A percentile compares a stretch with the other conserved stretches of the same genome.
phyloP scores from a whole-genome alignment of 2,888 invertebrate species.

The Drosophila formosana region DNA sequence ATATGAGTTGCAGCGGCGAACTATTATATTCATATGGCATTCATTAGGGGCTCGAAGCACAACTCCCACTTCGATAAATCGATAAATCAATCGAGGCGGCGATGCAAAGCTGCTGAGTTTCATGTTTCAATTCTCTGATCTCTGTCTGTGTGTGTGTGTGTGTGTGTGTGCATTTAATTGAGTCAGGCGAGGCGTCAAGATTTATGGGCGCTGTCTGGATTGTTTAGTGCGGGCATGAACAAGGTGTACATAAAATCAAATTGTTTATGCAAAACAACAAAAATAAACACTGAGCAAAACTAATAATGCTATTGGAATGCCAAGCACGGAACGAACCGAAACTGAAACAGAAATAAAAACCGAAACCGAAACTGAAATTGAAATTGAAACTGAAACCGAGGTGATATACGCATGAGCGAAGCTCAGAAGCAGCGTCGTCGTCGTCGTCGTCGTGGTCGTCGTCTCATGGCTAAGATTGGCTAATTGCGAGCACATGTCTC shows the following conservation, averaged over 20 bases:
- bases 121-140: constrained; percentile 1
- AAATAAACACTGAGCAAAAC: constrained; percentile 14
- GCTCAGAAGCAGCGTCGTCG: constrained; percentile 14
- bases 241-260: constrained; percentile 61
- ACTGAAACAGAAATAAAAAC: constrained; percentile 31
- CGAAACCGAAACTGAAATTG: constrained; percentile 17
- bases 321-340: constrained; percentile 54
- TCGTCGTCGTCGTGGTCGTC: constrained; percentile 15
- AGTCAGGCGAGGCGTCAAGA: constrained; percentile 62
- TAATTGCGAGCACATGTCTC: constrained; percentile 66
- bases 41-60: constrained; percentile 37
- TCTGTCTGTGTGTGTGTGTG: constrained; percentile 8
- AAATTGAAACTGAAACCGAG: constrained; percentile 22
- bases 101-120: constrained; percentile 50
- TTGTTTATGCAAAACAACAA: constrained; percentile 71
- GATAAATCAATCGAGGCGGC: constrained; percentile 54
- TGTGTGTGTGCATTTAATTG: constrained; percentile 39
- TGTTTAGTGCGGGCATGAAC: constrained; percentile 40
- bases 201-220: constrained; percentile 59
- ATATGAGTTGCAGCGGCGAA: constrained; percentile 15
- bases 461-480: constrained; percentile 72
- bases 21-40: constrained; percentile 20
- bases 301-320: constrained; percentile 63
- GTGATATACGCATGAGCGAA: constrained; percentile 6
- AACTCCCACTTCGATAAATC: constrained; percentile 49